Percentiles rank a stretch among this genome's conserved stretches.
Conservation (phyloP, 1,140 invertebrate genomes). For the Drosophila ambigua region DNA sequence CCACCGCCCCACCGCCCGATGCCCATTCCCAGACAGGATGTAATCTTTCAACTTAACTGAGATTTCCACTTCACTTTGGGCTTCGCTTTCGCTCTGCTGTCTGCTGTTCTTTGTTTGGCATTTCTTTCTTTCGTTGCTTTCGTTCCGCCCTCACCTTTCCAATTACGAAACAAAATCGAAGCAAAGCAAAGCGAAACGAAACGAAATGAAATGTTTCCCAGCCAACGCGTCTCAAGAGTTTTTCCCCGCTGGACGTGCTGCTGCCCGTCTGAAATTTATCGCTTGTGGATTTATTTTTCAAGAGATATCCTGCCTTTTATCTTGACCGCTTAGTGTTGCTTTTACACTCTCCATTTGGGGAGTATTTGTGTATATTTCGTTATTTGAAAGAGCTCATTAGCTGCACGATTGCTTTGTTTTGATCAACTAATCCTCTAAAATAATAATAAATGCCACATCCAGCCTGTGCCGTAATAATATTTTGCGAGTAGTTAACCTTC, state of each 20-base stretch:
- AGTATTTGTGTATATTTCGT: slow-evolving; percentile 11
- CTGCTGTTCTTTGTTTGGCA: slow-evolving; percentile 6
- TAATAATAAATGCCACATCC: background rate
- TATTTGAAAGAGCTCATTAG: slow-evolving; percentile 22
- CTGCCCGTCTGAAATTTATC: slow-evolving; percentile 44
- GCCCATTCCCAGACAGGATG: slow-evolving; percentile 38
- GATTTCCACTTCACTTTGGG: slow-evolving; percentile 54
- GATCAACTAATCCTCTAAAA: slow-evolving; percentile 1
- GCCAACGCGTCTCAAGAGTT: slow-evolving; percentile 24
- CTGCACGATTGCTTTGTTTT: slow-evolving; percentile 16
- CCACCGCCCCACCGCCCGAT: slow-evolving; percentile 15
- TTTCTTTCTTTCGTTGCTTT: slow-evolving; percentile 17
- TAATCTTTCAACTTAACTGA: slow-evolving; percentile 77
- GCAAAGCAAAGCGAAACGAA: slow-evolving; percentile 28
- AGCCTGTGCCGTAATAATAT: slow-evolving; percentile 4
- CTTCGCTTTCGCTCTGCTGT: slow-evolving; percentile 12
- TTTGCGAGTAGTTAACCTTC: slow-evolving; percentile 31
- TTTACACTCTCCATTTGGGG: background rate
- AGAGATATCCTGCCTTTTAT: slow-evolving; percentile 41
- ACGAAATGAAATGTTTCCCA: slow-evolving; percentile 24
- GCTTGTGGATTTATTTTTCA: slow-evolving; percentile 58
- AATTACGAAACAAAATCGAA: slow-evolving; percentile 38
- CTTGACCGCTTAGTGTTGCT: slow-evolving; percentile 25
- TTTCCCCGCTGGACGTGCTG: background rate
- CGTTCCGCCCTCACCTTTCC: slow-evolving; percentile 35